Conservation (phyloP, 2,113 vertebrate genomes). For the Prunella himalayana region DNA sequence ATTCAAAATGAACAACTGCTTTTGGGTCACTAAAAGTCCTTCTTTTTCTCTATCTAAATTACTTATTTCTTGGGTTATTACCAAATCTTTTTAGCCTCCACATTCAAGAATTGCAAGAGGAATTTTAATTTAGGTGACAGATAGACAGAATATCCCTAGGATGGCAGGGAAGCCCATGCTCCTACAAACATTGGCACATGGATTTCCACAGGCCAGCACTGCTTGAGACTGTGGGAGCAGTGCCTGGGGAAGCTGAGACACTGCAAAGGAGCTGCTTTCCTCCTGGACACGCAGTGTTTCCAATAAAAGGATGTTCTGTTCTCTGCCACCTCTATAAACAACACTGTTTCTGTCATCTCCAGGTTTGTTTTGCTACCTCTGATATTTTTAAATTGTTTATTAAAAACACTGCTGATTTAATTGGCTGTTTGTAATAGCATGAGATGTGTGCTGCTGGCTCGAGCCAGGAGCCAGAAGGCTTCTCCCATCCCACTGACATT, state of each 20-base stretch:
- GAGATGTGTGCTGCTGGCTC: not conserved
- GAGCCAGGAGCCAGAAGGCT: not conserved
- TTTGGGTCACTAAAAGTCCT: not conserved
- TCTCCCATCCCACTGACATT: not conserved
- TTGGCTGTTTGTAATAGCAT: not conserved
- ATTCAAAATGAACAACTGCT: not conserved
- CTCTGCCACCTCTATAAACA: not conserved
- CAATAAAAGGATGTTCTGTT: constrained; percentile 26
- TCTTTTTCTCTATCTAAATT: not conserved
- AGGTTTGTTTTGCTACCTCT: not conserved
- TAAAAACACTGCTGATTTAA: constrained; percentile 2
- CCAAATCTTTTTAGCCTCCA: not conserved
- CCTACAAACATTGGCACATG: not conserved
- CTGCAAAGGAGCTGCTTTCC: not conserved
- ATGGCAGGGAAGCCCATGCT: not conserved
- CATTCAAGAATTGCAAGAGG: not conserved
- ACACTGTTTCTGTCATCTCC: not conserved
- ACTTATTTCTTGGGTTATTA: not conserved
- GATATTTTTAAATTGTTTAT: constrained; percentile 61
- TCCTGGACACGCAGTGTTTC: not conserved
- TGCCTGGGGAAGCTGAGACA: not conserved
- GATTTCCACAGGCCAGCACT: not conserved
- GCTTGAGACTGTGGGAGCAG: not conserved
- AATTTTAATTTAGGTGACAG: not conserved
- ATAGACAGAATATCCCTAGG: fast-evolving